A percentile compares a stretch with the other conserved stretches of the same genome.
These are phyloP conservation scores for Quadriops clusia DNA, from an alignment of 2,888 invertebrate genomes.

Conservation along the genomic window DNA sequence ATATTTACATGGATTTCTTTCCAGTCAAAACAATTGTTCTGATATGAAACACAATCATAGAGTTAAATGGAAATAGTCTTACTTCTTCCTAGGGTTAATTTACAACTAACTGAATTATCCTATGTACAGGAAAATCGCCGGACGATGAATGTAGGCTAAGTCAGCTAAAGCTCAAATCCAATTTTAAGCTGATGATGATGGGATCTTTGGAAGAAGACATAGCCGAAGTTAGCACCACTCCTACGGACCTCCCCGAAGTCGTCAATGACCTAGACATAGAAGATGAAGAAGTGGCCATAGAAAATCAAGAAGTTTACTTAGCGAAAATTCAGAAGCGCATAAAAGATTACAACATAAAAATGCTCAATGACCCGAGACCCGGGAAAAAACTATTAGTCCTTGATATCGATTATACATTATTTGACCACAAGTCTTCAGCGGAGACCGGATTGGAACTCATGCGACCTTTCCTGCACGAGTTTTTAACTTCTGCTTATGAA, in stretches of 20 bases:
- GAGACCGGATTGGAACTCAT: conserved; percentile 78
- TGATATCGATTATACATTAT: conserved; percentile 93
- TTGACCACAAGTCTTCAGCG: conserved; percentile 89
- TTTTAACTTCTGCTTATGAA: conserved; percentile 73
- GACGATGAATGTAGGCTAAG: conserved; percentile 67
- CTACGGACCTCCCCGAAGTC: conserved; percentile 72
- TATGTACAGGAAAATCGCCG: conserved; percentile 83
- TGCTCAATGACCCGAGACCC: conserved; percentile 68
- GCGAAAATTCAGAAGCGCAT: conserved; percentile 76
- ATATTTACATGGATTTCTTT: conserved; percentile 3
- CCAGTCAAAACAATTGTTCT: no score
- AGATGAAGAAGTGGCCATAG: conserved; percentile 66
- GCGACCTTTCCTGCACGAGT: conserved; percentile 92
- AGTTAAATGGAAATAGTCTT: no score
- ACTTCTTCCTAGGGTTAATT: no score
- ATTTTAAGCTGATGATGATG: conserved; percentile 94
- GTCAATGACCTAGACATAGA: conserved; percentile 87
- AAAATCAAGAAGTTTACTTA: conserved; percentile 56
- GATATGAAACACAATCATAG: no score
- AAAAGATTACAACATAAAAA: conserved; percentile 68
- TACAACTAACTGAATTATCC: no score
- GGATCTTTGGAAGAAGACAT: conserved; percentile 90
- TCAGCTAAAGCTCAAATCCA: conserved; percentile 68
- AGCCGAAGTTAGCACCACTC: conserved; percentile 67
- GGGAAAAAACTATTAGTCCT: conserved; percentile 85